Evolutionary conservation across 2,888 invertebrate genomes (phyloP).

Genomic region (Disparrhopalites patrizii): DNA sequence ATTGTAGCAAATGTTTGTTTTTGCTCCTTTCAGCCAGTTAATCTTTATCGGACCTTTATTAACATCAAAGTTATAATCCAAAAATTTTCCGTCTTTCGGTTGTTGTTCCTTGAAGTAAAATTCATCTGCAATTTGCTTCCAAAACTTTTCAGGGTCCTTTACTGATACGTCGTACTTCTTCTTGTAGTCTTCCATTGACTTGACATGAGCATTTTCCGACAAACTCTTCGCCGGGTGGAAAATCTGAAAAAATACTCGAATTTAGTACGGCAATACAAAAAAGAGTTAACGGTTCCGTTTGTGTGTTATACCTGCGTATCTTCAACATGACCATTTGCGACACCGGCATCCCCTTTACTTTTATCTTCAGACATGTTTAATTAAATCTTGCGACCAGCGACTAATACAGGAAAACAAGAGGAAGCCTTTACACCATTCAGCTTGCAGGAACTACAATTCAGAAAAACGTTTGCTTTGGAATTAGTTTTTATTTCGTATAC

Average conservation of each 20-base stretch:
- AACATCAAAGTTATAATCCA: conserved; percentile 87
- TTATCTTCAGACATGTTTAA: not conserved
- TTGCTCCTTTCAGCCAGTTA: conserved; percentile 92
- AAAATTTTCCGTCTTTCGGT: conserved; percentile 66
- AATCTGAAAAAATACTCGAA: conserved; percentile 25
- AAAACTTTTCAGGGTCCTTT: conserved; percentile 83
- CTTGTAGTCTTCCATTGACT: conserved; percentile 70
- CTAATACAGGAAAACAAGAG: not conserved
- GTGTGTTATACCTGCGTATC: too few species aligned
- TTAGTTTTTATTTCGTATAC: too few species aligned
- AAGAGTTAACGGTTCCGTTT: too few species aligned
- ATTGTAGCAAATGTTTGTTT: conserved; percentile 95
- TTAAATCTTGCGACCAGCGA: not conserved
- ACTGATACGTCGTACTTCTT: conserved; percentile 81
- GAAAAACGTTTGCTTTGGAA: too few species aligned
- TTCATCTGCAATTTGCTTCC: conserved; percentile 87
- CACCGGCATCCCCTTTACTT: not conserved
- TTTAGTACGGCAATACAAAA: not conserved
- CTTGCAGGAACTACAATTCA: not conserved
- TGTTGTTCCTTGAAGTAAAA: conserved; percentile 86
- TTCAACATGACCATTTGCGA: not conserved
- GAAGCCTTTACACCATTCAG: not conserved
- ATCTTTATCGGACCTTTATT: conserved; percentile 83
- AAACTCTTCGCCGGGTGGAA: conserved; percentile 41
- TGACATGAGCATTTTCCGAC: conserved; percentile 56